Evolutionary conservation across 2,797 vertebrate species (phyloP).

Genomic region (Darevskia nairensis): DNA sequence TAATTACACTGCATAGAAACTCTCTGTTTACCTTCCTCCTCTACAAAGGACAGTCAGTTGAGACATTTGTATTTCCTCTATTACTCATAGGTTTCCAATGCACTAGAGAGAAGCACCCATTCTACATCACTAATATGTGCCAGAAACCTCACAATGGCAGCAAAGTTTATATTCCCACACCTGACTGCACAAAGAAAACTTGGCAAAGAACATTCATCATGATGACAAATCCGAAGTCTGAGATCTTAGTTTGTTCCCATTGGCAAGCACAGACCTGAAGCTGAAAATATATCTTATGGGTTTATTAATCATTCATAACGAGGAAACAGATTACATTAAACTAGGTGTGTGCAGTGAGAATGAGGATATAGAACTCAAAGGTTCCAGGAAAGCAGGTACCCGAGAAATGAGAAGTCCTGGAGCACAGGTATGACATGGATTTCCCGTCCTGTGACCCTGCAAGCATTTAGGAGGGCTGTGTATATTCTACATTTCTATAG

Average conservation of each 20-base stretch:
- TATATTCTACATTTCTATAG: not conserved
- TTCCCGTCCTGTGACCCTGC: not conserved
- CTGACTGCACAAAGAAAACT: constrained; percentile 7
- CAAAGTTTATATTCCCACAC: constrained; percentile 19
- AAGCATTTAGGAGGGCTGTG: not conserved
- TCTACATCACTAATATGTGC: not conserved
- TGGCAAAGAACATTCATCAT: not conserved
- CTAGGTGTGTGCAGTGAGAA: constrained; percentile 3
- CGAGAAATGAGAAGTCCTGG: not conserved
- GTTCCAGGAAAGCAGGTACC: constrained; percentile 3
- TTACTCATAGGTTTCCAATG: not conserved
- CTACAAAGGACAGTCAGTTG: not conserved
- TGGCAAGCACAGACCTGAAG: constrained; percentile 21
- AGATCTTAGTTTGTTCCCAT: not conserved
- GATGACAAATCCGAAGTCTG: constrained; percentile 1
- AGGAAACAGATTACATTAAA: not conserved
- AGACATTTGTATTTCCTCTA: not conserved
- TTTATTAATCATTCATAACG: constrained; percentile 10
- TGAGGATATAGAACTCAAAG: not conserved
- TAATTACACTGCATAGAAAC: not conserved
- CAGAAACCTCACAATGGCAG: not conserved
- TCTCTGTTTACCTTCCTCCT: not conserved
- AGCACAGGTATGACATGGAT: not conserved
- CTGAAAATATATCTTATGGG: not conserved
- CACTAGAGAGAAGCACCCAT: not conserved